Evolutionary conservation across 2,113 vertebrate species (phyloP).

Genomic region (Amazona guildingii): DNA sequence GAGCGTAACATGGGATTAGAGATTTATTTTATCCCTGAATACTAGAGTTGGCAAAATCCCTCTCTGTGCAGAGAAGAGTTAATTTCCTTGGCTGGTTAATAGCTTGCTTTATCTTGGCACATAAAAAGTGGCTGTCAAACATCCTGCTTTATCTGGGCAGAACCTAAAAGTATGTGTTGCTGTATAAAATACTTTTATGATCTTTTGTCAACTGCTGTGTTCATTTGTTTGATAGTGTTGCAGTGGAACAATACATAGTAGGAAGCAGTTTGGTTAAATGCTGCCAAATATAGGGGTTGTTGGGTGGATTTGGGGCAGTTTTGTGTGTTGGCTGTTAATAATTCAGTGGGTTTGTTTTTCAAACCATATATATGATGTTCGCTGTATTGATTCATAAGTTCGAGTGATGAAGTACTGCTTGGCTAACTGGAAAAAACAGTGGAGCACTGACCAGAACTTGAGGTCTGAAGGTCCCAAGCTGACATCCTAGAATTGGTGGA

Average conservation of each 20-base stretch:
- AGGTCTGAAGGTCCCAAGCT: neutral
- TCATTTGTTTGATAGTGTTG: neutral
- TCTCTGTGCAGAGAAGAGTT: neutral
- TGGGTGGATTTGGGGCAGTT: neutral
- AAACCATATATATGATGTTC: accelerated
- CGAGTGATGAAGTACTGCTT: neutral
- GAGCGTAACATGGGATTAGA: neutral
- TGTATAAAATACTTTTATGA: neutral
- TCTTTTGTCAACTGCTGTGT: neutral
- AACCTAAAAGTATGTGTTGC: neutral
- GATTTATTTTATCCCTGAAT: neutral
- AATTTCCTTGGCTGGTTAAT: neutral
- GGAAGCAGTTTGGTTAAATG: neutral
- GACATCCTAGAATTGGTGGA: neutral
- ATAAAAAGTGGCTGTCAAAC: neutral
- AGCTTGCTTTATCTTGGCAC: neutral
- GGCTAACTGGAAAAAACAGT: neutral
- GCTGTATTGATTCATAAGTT: accelerated
- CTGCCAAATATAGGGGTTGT: accelerated
- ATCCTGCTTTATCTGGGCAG: neutral
- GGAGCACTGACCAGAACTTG: accelerated
- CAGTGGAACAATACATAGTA: accelerated
- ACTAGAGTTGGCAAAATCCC: neutral
- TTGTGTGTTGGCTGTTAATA: accelerated
- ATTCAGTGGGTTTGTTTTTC: accelerated